A percentile compares a stretch with the other conserved stretches of the same genome.
phyloP scores from a whole-genome alignment of 2,888 invertebrate genomes.

The Apotomis capreana region DNA sequence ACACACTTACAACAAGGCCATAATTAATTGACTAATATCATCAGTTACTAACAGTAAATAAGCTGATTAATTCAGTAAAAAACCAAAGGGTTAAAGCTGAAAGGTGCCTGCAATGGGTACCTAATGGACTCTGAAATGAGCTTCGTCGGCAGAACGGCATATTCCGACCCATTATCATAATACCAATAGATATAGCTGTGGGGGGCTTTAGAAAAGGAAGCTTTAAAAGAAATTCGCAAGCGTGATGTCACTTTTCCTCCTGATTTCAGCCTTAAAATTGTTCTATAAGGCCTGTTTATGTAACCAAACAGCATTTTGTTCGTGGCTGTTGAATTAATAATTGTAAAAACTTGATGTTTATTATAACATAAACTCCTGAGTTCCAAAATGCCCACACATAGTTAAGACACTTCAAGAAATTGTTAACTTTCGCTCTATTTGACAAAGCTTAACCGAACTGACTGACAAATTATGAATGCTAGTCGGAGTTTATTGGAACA shows the following conservation, averaged over 20 bases:
- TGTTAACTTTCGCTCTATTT: too few species aligned
- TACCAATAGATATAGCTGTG: conserved; percentile 25
- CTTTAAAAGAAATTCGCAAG: conserved; percentile 15
- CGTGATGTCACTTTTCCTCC: background rate
- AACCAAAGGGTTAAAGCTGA: conserved; percentile 16
- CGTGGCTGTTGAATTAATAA: background rate
- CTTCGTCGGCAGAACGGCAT: conserved; percentile 6
- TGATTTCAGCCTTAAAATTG: background rate
- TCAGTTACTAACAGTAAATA: conserved; percentile 7
- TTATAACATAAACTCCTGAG: too few species aligned
- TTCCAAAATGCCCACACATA: too few species aligned
- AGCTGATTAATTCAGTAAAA: conserved; percentile 26
- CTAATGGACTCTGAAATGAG: conserved; percentile 27
- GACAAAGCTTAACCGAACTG: too few species aligned
- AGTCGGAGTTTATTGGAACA: too few species aligned
- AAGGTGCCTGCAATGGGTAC: conserved; percentile 23
- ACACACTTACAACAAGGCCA: background rate
- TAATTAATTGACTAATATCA: background rate
- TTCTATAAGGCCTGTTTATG: background rate
- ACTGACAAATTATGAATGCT: too few species aligned
- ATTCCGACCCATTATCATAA: conserved; percentile 26
- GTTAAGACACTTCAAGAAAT: too few species aligned
- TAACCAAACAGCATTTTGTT: background rate
- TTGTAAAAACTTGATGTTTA: too few species aligned
- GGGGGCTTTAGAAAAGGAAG: conserved; percentile 14